Conservation (phyloP, 1,140 invertebrate species). For the Calliphora vicina region DNA sequence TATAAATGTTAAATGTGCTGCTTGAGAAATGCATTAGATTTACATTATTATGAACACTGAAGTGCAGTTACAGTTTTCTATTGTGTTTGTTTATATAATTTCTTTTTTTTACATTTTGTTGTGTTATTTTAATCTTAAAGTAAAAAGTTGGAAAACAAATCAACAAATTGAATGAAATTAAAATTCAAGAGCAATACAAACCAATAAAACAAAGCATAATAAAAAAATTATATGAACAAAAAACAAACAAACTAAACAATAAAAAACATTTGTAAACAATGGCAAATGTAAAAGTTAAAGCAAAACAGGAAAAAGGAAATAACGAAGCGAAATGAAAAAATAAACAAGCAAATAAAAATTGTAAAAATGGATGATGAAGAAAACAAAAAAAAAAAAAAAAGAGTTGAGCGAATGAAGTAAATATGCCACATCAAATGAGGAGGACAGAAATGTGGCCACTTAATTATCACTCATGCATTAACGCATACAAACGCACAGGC, state of each 20-base stretch:
- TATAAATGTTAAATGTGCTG: not conserved
- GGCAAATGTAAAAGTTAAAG: not conserved
- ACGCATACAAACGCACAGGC: not conserved
- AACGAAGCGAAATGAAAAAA: not conserved
- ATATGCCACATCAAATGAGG: slow-evolving; percentile 12
- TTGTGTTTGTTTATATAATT: not conserved
- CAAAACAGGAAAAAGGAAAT: not conserved
- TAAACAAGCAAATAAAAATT: not conserved
- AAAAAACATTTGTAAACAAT: not conserved
- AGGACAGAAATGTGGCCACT: slow-evolving; percentile 35
- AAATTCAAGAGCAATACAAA: slow-evolving; percentile 32
- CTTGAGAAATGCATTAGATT: not conserved
- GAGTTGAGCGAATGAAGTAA: not conserved
- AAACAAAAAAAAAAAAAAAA: slow-evolving; percentile 5
- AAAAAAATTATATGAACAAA: not conserved
- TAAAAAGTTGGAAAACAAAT: slow-evolving; percentile 8
- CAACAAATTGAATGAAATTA: slow-evolving; percentile 31
- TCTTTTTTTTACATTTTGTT: not conserved
- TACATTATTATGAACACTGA: not conserved
- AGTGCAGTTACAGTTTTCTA: not conserved
- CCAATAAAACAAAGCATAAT: slow-evolving; percentile 1
- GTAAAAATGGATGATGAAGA: too few relatives aligned
- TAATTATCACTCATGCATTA: slow-evolving; percentile 43
- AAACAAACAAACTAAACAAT: not conserved
- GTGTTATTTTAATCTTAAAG: not conserved